Percentiles rank a stretch among this genome's conserved stretches.
phyloP scores from a whole-genome alignment of 2,113 vertebrate species.

The Rallus limicola region DNA sequence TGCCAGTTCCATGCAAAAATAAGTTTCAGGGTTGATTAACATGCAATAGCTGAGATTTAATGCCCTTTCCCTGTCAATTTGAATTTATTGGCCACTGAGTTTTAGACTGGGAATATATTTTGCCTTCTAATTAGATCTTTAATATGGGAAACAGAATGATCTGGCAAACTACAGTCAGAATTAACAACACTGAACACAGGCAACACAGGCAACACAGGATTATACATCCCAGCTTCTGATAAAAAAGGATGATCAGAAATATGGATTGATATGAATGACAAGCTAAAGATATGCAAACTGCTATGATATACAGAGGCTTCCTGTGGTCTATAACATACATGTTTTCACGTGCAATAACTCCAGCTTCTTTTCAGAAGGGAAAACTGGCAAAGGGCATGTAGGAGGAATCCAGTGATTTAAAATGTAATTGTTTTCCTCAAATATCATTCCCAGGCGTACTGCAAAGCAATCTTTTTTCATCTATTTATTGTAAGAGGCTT shows the following conservation, averaged over 20 bases:
- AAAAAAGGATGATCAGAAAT: background rate
- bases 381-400: background rate
- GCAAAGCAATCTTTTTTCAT: background rate
- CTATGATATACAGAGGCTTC: background rate
- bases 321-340: background rate
- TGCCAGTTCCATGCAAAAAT: background rate
- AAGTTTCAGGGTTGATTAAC: background rate
- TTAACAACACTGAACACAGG: background rate
- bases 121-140: slow-evolving; percentile 20
- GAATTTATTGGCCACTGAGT: background rate
- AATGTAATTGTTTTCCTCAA: background rate
- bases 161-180: background rate
- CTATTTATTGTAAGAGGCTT: background rate
- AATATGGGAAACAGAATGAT: background rate
- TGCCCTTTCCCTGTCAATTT: background rate
- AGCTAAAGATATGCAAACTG: background rate
- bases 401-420: background rate
- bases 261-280: background rate
- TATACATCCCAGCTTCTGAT: background rate
- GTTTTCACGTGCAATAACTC: background rate
- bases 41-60: background rate
- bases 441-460: background rate
- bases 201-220: background rate
- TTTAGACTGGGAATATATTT: background rate
- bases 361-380: background rate